These are phyloP conservation scores for Drosophila setifemur DNA, from an alignment of 1,140 invertebrate genomes.

Conservation along the genomic window DNA sequence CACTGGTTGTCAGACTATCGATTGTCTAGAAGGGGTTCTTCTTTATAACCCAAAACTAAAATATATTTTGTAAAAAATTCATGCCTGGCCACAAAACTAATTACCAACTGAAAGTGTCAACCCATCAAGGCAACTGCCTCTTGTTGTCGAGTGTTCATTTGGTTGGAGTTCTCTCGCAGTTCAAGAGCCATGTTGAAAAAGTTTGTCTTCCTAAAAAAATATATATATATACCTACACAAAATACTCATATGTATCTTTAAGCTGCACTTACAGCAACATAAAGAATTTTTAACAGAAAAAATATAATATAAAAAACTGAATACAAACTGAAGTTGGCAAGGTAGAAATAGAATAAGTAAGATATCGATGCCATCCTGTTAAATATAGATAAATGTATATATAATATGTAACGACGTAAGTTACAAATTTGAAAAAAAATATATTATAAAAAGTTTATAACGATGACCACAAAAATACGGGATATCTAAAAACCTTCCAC, in stretches of 20 bases:
- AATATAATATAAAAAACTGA: conserved; percentile 5
- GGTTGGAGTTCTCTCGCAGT: conserved; percentile 10
- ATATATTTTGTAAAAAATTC: conserved; percentile 49
- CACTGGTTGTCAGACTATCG: conserved; percentile 17
- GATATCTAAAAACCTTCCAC: too few species aligned
- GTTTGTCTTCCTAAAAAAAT: conserved; percentile 36
- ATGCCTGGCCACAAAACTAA: conserved; percentile 77
- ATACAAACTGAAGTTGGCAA: background rate
- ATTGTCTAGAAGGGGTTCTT: background rate
- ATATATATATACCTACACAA: conserved; percentile 6
- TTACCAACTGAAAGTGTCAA: conserved; percentile 75
- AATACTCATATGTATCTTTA: conserved; percentile 46
- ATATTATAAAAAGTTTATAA: too few species aligned
- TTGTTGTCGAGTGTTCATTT: conserved; percentile 9
- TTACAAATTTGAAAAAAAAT: too few species aligned
- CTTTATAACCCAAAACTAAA: conserved; percentile 15
- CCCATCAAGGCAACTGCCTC: conserved; percentile 48
- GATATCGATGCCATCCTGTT: too few species aligned
- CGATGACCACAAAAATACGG: too few species aligned
- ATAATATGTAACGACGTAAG: too few species aligned
- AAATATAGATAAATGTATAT: too few species aligned
- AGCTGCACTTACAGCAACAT: conserved; percentile 56
- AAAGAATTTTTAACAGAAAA: conserved; percentile 33
- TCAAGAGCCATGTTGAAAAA: conserved; percentile 69
- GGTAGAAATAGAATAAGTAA: too few species aligned